A percentile compares a stretch with the other conserved stretches of the same genome.
phyloP scores from a whole-genome alignment of 2,113 vertebrate species.

The Columba livia region DNA sequence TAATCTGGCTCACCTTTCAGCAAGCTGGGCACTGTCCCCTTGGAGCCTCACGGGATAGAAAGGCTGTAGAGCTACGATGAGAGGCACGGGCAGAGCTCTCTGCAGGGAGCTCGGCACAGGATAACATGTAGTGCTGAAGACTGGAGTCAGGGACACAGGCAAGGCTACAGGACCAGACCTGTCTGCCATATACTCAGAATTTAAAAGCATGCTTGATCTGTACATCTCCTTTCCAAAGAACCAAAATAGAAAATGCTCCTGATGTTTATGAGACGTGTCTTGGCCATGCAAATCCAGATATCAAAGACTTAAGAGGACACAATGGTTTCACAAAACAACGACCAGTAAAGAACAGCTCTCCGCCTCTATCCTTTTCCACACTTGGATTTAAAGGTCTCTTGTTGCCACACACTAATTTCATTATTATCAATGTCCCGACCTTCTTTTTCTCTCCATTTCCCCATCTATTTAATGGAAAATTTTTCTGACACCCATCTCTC shows the following conservation, averaged over 20 bases:
- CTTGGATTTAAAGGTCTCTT: background rate
- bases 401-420: background rate
- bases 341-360: background rate
- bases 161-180: background rate
- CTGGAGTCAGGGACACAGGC: background rate
- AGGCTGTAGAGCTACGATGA: background rate
- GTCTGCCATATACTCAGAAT: background rate
- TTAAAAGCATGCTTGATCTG: background rate
- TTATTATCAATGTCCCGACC: background rate
- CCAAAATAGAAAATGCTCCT: background rate
- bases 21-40: background rate
- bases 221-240: background rate
- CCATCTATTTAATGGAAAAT: background rate
- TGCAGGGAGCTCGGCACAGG: background rate
- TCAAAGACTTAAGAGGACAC: background rate
- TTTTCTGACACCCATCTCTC: background rate
- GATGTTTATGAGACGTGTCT: background rate
- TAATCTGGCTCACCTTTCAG: background rate
- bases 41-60: background rate
- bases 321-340: accelerated
- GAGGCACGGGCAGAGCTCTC: background rate
- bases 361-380: background rate
- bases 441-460: background rate
- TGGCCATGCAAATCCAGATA: background rate
- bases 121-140: background rate